Percentiles rank a stretch among this genome's conserved stretches.
Evolutionary conservation across 1,140 invertebrate species (phyloP).

Genomic region (Panulirus ornatus): DNA sequence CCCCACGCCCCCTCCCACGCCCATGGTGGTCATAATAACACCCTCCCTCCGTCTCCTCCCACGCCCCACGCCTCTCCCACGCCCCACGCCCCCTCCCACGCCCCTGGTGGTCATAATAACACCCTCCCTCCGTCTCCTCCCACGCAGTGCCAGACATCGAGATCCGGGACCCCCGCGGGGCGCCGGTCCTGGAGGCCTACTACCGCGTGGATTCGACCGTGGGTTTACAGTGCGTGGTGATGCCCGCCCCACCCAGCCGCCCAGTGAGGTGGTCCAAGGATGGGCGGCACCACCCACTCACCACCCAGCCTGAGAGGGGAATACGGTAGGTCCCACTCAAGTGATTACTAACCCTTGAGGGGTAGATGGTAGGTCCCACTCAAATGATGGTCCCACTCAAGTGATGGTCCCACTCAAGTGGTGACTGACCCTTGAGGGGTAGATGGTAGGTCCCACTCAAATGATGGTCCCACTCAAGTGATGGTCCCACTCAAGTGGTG

Average conservation of each 20-base stretch:
- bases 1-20: not conserved
- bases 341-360: too few relatives aligned
- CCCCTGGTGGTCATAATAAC: not conserved
- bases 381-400: too few relatives aligned
- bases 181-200: conserved; percentile 30
- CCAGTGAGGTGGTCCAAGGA: conserved; percentile 30
- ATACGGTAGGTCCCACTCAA: conserved; percentile 40
- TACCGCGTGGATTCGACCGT: conserved; percentile 58
- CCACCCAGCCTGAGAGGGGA: conserved; percentile 46
- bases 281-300: not conserved
- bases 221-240: conserved; percentile 62
- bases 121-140: not conserved
- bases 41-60: not conserved
- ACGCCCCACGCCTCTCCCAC: not conserved
- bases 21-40: not conserved
- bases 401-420: too few relatives aligned
- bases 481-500: too few relatives aligned
- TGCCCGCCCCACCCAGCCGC: conserved; percentile 49
- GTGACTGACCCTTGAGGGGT: too few relatives aligned
- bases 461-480: too few relatives aligned
- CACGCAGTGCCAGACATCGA: conserved; percentile 52
- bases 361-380: too few relatives aligned
- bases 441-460: too few relatives aligned
- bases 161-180: conserved; percentile 50
- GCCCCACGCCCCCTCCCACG: not conserved